A percentile compares a stretch with the other conserved stretches of the same genome.
Evolutionary conservation across 1,140 invertebrate genomes (phyloP).

Genomic region (Drosophila takahashii): DNA sequence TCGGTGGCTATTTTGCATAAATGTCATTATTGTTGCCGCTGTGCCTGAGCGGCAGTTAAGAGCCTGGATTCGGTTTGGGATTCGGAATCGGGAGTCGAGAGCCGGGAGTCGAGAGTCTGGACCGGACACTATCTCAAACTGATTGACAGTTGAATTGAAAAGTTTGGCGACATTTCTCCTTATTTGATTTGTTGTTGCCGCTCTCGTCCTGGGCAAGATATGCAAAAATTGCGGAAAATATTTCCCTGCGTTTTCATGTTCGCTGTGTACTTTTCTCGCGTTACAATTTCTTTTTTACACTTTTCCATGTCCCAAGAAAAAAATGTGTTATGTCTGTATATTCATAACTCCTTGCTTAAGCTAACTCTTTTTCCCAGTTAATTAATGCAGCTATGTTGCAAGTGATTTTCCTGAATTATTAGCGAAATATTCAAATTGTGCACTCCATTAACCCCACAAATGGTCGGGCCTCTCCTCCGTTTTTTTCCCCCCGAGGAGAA

Average conservation of each 20-base stretch:
- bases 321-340: slow-evolving; percentile 42
- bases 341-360: slow-evolving; percentile 63
- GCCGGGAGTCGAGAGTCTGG: slow-evolving; percentile 37
- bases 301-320: slow-evolving; percentile 3
- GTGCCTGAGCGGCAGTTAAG: slow-evolving; percentile 24
- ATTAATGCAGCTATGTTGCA: slow-evolving; percentile 10
- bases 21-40: slow-evolving; percentile 82
- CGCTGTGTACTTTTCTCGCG: slow-evolving; percentile 38
- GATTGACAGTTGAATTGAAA: slow-evolving; percentile 84
- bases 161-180: slow-evolving; percentile 83
- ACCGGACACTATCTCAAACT: slow-evolving; percentile 79
- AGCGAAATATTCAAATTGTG: slow-evolving; percentile 33
- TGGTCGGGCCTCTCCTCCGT: slow-evolving; percentile 6
- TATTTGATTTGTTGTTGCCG: slow-evolving; percentile 78
- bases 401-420: slow-evolving; percentile 24
- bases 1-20: slow-evolving; percentile 69
- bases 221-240: slow-evolving; percentile 77
- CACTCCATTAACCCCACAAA: slow-evolving; percentile 39
- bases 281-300: slow-evolving; percentile 46
- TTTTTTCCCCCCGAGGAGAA: slow-evolving; percentile 5
- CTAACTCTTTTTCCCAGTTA: not conserved
- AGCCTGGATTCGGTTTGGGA: not conserved
- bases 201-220: slow-evolving; percentile 54
- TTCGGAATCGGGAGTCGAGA: not conserved
- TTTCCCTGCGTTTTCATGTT: slow-evolving; percentile 45